Conservation (phyloP, 2,113 vertebrate species). For the Plecturocebus donacophilus region DNA sequence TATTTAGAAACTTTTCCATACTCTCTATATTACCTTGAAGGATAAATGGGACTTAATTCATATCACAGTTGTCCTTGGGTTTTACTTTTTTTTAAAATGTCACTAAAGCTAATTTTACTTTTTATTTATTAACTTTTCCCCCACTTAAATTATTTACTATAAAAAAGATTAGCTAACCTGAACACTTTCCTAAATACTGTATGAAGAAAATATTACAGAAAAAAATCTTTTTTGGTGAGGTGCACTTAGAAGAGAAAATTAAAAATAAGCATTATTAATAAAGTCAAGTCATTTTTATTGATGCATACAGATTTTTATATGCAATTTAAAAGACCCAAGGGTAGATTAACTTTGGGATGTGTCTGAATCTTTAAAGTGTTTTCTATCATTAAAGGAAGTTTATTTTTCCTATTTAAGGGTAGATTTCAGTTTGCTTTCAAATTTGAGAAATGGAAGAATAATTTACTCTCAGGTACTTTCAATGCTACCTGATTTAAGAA, state of each 20-base stretch:
- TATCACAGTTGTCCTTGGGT: slow-evolving; percentile 37
- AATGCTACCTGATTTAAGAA: not conserved
- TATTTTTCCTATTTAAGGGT: slow-evolving; percentile 43
- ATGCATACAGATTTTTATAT: slow-evolving; percentile 47
- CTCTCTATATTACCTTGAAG: not conserved
- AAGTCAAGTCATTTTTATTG: slow-evolving; percentile 69
- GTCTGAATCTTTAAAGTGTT: slow-evolving; percentile 43
- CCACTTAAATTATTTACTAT: slow-evolving; percentile 63
- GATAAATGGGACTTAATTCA: slow-evolving; percentile 25
- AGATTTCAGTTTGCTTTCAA: slow-evolving; percentile 37
- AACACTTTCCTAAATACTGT: slow-evolving; percentile 37
- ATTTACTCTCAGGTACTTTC: slow-evolving; percentile 11
- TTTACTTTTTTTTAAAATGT: slow-evolving; percentile 72
- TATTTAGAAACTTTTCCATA: slow-evolving; percentile 10
- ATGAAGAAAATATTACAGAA: slow-evolving; percentile 66
- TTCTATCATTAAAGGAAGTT: slow-evolving; percentile 31
- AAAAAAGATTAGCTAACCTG: slow-evolving; percentile 58
- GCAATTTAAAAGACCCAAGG: slow-evolving; percentile 42
- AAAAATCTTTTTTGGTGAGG: slow-evolving; percentile 25
- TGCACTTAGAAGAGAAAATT: slow-evolving; percentile 66
- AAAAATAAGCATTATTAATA: slow-evolving; percentile 61
- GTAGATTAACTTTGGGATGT: slow-evolving; percentile 43
- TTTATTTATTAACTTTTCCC: slow-evolving; percentile 63
- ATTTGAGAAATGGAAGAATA: slow-evolving; percentile 46
- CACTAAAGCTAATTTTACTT: slow-evolving; percentile 51